These are phyloP conservation scores for Diaphora mendica DNA, from an alignment of 2,888 invertebrate genomes.

Conservation along the genomic window DNA sequence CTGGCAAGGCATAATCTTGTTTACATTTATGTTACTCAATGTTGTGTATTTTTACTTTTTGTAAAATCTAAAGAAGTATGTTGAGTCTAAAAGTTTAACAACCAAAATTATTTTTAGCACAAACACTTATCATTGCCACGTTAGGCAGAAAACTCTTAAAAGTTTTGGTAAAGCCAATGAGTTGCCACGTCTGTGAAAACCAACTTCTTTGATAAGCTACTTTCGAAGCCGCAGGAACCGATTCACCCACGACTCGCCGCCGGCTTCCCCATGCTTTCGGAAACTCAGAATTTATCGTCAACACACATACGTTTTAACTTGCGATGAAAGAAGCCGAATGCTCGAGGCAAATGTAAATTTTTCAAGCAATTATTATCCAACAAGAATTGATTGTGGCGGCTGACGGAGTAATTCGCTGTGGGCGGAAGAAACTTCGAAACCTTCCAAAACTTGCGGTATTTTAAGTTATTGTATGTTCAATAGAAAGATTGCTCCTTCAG, in stretches of 20 bases:
- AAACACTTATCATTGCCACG: neutral
- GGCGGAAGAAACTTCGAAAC: constrained; percentile 33
- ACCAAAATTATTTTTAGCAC: no score
- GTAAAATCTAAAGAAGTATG: no score
- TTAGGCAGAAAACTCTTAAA: neutral
- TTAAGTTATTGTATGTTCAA: constrained; percentile 26
- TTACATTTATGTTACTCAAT: no score
- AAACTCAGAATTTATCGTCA: constrained; percentile 64
- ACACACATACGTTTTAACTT: constrained; percentile 51
- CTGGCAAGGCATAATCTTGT: no score
- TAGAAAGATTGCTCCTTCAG: constrained; percentile 35
- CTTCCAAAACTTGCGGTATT: constrained; percentile 23
- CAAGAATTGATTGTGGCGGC: constrained; percentile 46
- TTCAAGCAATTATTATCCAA: constrained; percentile 50
- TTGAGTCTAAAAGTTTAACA: no score
- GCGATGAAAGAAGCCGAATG: constrained; percentile 60
- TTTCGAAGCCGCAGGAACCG: constrained; percentile 43
- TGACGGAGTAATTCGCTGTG: constrained; percentile 37
- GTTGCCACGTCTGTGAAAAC: constrained; percentile 26
- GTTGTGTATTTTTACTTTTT: no score
- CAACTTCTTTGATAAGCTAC: constrained; percentile 11
- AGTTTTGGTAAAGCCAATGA: neutral
- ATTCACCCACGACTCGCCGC: constrained; percentile 58
- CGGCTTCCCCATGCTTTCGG: constrained; percentile 61
- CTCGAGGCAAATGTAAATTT: constrained; percentile 56